Evolutionary conservation across 1,140 invertebrate genomes (phyloP).

Genomic region (Cepaea nemoralis): DNA sequence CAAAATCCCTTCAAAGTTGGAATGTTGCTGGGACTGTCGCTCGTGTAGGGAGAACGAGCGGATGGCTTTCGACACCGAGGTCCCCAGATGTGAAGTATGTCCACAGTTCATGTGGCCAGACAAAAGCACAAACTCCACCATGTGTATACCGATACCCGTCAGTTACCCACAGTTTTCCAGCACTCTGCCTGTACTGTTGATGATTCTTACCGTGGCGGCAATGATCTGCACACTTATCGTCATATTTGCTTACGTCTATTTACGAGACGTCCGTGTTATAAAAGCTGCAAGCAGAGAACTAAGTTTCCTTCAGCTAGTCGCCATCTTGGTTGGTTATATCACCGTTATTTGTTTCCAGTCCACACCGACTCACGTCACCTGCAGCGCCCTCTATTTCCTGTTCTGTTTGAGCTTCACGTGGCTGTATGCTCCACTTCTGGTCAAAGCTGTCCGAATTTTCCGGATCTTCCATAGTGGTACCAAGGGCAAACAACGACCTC

Average conservation of each 20-base stretch:
- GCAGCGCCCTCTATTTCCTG: constrained; percentile 73
- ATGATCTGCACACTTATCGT: constrained; percentile 66
- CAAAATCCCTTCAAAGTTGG: constrained; percentile 39
- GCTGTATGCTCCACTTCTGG: constrained; percentile 90
- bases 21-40: constrained; percentile 51
- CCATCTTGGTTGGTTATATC: constrained; percentile 89
- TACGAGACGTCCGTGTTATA: constrained; percentile 89
- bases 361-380: constrained; percentile 72
- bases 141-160: constrained; percentile 70
- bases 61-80: constrained; percentile 37
- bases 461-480: constrained; percentile 82
- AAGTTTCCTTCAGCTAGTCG: constrained; percentile 87
- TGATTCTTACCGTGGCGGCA: constrained; percentile 72
- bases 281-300: constrained; percentile 72
- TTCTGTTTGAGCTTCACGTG: constrained; percentile 92
- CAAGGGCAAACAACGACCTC: constrained; percentile 3
- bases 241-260: constrained; percentile 79
- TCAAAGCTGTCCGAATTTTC: constrained; percentile 90
- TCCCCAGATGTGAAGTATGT: constrained; percentile 47
- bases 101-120: constrained; percentile 62
- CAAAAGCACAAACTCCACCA: constrained; percentile 72
- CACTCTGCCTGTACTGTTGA: constrained; percentile 72
- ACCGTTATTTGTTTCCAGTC: constrained; percentile 88
- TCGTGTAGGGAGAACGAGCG: constrained; percentile 48
- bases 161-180: constrained; percentile 31